Evolutionary conservation across 1,140 invertebrate species (phyloP), one percentile per base, ranked within the genome.

Genomic region (Andrena cerasifolii): DNA sequence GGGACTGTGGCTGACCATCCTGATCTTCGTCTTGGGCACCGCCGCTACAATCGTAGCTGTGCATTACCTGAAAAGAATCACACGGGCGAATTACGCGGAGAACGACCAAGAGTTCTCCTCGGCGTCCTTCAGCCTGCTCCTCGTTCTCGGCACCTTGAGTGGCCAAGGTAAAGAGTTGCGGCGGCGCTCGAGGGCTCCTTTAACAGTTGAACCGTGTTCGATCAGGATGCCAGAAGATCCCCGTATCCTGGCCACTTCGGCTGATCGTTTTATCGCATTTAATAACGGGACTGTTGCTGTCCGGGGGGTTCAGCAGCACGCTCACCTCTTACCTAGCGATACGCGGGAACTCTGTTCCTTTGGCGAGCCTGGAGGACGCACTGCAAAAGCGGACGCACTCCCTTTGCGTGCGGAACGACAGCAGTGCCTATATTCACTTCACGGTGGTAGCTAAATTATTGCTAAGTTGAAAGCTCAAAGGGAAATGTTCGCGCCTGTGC

Each of bases 291-390:
- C 81, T 88, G 65, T 58, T 89, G n/a, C 49, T 89, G 59, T 79
- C 80, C 0, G 83, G 75, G 31, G 88, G 80, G 43, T 89, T 88
- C 31, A 87, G 78, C 51, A 88, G 87, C 47, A 84, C 79, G 21
- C 65, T 89, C 2, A 86, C 84, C 12, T 90, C 89, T 16, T 84
- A 76, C 62, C 67, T 89, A n/a, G 73, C 86, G 3, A 86, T 79
- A 26, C 76, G 68, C 21, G 70, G 80, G 56, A 79, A 77, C 16
- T 83, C 53, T 1, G 43, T 89, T 18, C 80, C 82, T 18, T 28
- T 90, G 0, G 67, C 43, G 21, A 83, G 65, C 59, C 58, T 90
- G 0, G 58, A 88, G 10, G 87, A 88, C 24, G 72, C 87, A 12
- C 51, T 28, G 43, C 54, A 36, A 24, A 78, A 83, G 18, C 66